phyloP scores from a whole-genome alignment of 2,113 vertebrate species.

The Theristicus caerulescens region DNA sequence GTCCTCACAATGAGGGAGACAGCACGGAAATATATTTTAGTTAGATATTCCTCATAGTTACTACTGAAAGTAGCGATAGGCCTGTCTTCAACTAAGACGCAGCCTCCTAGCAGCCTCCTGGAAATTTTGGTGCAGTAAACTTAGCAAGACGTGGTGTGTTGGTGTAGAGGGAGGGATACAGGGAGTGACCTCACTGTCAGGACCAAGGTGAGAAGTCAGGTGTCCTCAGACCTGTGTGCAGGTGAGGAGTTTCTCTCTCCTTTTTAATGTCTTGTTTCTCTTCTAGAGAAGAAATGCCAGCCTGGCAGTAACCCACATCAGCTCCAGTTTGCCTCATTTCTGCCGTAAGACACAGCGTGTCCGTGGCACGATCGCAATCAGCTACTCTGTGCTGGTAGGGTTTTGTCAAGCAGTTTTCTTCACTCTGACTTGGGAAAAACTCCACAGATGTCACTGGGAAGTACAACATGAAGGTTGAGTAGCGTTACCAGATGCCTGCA shows the following conservation, averaged over 20 bases:
- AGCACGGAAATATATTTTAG: not conserved
- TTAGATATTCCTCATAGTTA: not conserved
- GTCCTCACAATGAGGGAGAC: not conserved
- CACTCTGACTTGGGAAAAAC: not conserved
- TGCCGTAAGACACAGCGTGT: not conserved
- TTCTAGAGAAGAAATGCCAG: not conserved
- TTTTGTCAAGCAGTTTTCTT: not conserved
- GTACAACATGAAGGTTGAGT: not conserved
- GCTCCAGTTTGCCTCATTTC: not conserved
- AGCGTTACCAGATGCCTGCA: not conserved
- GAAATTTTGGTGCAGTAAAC: not conserved
- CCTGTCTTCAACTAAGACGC: not conserved
- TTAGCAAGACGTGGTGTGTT: not conserved
- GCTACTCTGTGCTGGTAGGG: not conserved
- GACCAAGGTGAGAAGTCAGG: not conserved
- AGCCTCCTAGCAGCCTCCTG: not conserved
- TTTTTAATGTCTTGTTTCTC: not conserved
- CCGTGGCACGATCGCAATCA: accelerated
- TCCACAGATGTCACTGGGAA: not conserved
- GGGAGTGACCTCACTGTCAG: not conserved
- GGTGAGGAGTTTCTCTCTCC: not conserved
- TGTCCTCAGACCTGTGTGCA: not conserved
- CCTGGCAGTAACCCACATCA: not conserved
- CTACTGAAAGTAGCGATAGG: not conserved
- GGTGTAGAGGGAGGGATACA: not conserved